phyloP scores from a whole-genome alignment of 1,140 invertebrate species.

The Leptinotarsa texana region DNA sequence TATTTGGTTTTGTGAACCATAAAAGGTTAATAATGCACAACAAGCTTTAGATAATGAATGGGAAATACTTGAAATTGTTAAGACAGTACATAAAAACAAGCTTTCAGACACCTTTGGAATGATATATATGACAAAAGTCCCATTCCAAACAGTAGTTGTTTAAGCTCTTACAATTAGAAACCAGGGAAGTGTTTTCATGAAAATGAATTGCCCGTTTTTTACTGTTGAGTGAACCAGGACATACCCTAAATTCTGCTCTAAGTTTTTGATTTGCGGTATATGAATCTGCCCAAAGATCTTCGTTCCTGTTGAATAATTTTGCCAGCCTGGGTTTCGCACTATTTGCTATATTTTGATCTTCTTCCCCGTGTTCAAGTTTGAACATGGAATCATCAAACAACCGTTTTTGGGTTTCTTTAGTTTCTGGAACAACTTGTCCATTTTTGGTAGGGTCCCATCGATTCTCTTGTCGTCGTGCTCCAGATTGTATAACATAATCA shows the following conservation, averaged over 20 bases:
- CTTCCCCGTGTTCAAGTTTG: slow-evolving; percentile 87
- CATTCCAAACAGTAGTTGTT: too few relatives aligned
- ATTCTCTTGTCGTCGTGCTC: slow-evolving; percentile 94
- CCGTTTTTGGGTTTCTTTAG: slow-evolving; percentile 84
- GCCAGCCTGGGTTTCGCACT: slow-evolving; percentile 72
- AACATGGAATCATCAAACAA: slow-evolving; percentile 96
- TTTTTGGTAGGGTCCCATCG: slow-evolving; percentile 97
- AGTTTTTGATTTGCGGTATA: slow-evolving; percentile 85
- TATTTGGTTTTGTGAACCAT: too few relatives aligned
- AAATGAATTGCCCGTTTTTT: too few relatives aligned
- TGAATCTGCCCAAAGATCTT: slow-evolving; percentile 83
- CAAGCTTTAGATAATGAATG: too few relatives aligned
- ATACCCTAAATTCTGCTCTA: slow-evolving; percentile 82
- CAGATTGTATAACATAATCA: slow-evolving; percentile 94
- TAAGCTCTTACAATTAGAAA: too few relatives aligned
- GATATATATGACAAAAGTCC: too few relatives aligned
- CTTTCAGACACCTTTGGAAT: too few relatives aligned
- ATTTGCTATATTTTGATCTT: slow-evolving; percentile 76
- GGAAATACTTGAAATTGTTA: too few relatives aligned
- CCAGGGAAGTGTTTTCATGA: too few relatives aligned
- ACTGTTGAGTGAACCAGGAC: slow-evolving; percentile 33
- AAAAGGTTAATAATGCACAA: too few relatives aligned
- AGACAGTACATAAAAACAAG: too few relatives aligned
- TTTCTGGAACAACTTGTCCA: slow-evolving; percentile 90
- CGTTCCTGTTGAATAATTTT: slow-evolving; percentile 76